Conservation (phyloP, 2,113 vertebrate genomes). For the Sorex fumeus region DNA sequence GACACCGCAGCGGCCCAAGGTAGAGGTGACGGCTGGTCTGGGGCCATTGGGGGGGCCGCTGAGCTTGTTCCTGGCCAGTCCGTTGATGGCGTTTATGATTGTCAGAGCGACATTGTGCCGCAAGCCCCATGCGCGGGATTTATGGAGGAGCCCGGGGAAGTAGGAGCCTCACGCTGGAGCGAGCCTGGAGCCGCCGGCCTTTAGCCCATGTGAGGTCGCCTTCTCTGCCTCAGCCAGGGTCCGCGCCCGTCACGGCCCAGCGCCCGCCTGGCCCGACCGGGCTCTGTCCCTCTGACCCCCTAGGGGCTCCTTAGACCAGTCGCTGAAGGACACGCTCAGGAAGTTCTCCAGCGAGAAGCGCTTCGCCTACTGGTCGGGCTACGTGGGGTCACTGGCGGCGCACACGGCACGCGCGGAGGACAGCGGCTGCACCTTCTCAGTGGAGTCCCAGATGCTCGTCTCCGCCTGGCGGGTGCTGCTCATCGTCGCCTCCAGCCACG, state of each 20-base stretch:
- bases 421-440: conserved; percentile 90
- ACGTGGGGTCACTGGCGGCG: conserved; percentile 93
- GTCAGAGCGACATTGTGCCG: conserved; percentile 55
- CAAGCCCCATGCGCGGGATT: conserved; percentile 43
- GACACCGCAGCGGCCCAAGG: not conserved
- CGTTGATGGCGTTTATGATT: conserved; percentile 53
- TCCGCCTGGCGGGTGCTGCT: conserved; percentile 97
- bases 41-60: conserved; percentile 16
- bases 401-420: conserved; percentile 93
- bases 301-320: conserved; percentile 95
- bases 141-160: conserved; percentile 60
- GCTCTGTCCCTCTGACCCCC: conserved; percentile 70
- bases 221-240: conserved; percentile 59
- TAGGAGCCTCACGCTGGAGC: conserved; percentile 58
- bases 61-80: conserved; percentile 9
- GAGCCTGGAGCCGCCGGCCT: conserved; percentile 54
- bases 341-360: conserved; percentile 93
- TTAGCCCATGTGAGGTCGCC: conserved; percentile 57
- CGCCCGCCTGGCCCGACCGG: conserved; percentile 17
- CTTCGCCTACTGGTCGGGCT: conserved; percentile 98
- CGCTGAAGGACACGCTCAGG: conserved; percentile 94
- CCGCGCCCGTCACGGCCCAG: not conserved
- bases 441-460: conserved; percentile 95
- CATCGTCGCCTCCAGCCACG: conserved; percentile 95
- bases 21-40: conserved; percentile 56